These are phyloP conservation scores for Typhlichthys eigenmanni DNA, from an alignment of 2,797 vertebrate genomes.

Conservation along the genomic window DNA sequence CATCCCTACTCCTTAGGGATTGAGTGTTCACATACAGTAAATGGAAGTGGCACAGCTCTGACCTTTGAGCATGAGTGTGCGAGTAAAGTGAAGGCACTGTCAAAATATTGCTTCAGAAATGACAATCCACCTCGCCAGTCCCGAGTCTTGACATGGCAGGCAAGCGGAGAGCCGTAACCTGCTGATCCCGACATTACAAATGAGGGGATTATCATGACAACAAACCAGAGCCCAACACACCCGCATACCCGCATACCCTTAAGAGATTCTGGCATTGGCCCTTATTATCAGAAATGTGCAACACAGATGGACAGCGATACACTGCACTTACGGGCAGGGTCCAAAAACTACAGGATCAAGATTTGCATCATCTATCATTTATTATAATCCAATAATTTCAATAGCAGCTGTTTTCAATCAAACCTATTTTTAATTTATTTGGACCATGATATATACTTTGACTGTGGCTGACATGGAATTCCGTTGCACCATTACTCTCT, in stretches of 20 bases:
- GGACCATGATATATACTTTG: not conserved
- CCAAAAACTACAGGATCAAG: conserved; percentile 21
- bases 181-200: conserved; percentile 76
- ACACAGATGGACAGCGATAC: conserved; percentile 59
- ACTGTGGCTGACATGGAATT: conserved; percentile 22
- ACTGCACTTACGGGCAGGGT: conserved; percentile 28
- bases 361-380: not conserved
- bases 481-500: conserved; percentile 23
- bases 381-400: conserved; percentile 2
- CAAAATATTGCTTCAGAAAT: conserved; percentile 84
- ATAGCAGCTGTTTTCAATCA: conserved; percentile 12
- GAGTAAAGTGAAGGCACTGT: conserved; percentile 76
- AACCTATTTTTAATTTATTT: conserved; percentile 23
- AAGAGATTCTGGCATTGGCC: conserved; percentile 67
- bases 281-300: conserved; percentile 65
- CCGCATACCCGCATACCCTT: conserved; percentile 58
- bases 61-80: conserved; percentile 75
- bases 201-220: conserved; percentile 79
- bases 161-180: conserved; percentile 72
- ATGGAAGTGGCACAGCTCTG: conserved; percentile 79
- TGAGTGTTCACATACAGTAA: conserved; percentile 77
- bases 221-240: conserved; percentile 68
- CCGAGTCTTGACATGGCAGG: conserved; percentile 73
- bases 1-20: conserved; percentile 71
- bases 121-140: conserved; percentile 79